Percentiles rank a stretch among this genome's conserved stretches.
phyloP scores from a whole-genome alignment of 2,113 vertebrate genomes.

The Myocastor coypus region DNA sequence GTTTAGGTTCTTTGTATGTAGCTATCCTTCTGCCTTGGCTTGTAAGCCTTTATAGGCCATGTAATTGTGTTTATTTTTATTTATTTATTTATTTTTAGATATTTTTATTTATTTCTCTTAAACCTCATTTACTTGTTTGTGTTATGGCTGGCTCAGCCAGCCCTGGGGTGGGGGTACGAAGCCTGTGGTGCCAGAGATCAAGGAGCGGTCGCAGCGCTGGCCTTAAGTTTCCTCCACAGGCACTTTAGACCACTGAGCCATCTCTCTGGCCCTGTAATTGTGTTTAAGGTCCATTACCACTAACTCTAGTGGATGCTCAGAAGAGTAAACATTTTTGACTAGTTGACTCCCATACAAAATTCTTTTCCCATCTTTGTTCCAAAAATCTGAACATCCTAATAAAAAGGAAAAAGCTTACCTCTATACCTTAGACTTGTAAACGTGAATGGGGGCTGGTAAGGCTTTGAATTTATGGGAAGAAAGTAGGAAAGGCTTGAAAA shows the following conservation, averaged over 20 bases:
- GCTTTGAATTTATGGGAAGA: background rate
- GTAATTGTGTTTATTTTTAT: background rate
- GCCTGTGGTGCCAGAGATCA: too few species aligned
- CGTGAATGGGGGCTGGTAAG: background rate
- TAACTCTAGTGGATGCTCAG: background rate
- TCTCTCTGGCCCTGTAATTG: background rate
- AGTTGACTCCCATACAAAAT: conserved; percentile 23
- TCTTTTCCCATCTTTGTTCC: conserved; percentile 18
- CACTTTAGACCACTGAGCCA: too few species aligned
- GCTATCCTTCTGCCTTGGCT: background rate
- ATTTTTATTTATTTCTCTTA: too few species aligned
- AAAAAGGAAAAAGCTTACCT: conserved; percentile 16
- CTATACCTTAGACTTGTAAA: conserved; percentile 13
- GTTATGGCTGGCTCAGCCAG: too few species aligned
- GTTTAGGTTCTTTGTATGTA: background rate
- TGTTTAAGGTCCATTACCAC: background rate
- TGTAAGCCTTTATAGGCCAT: conserved; percentile 9
- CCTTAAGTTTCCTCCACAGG: too few species aligned
- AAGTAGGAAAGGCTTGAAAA: background rate
- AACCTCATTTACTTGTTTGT: too few species aligned
- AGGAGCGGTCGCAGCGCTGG: too few species aligned
- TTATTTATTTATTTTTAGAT: too few species aligned
- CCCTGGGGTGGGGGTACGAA: too few species aligned
- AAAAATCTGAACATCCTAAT: conserved; percentile 29
- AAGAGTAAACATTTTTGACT: conserved; percentile 41